These are phyloP conservation scores for Cosmia trapezina DNA, from an alignment of 2,888 invertebrate genomes.

Conservation along the genomic window DNA sequence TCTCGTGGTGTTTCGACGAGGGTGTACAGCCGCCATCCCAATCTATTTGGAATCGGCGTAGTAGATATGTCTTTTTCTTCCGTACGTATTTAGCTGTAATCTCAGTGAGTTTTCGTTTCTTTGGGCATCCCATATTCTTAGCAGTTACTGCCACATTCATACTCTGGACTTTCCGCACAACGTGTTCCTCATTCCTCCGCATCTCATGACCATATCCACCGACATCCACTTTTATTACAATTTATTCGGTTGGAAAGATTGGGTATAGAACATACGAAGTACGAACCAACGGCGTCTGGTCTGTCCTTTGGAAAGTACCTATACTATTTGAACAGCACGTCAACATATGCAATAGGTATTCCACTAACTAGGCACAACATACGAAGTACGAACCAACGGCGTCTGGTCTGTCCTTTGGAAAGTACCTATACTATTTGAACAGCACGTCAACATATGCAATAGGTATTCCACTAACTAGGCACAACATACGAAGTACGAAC, in stretches of 20 bases:
- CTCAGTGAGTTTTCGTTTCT: not conserved
- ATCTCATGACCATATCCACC: not conserved
- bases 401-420: not conserved
- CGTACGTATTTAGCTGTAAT: not conserved
- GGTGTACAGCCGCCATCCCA: too few relatives aligned
- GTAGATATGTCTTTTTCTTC: not conserved
- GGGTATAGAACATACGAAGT: not conserved
- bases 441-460: slow-evolving; percentile 7
- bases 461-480: slow-evolving; percentile 17
- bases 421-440: slow-evolving; percentile 19
- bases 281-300: not conserved
- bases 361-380: slow-evolving; percentile 21
- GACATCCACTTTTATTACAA: not conserved
- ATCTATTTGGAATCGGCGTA: not conserved
- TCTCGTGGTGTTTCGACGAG: too few relatives aligned
- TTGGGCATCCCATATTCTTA: too few relatives aligned
- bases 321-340: slow-evolving; percentile 15
- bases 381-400: not conserved
- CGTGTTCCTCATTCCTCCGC: not conserved
- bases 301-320: slow-evolving; percentile 11
- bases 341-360: slow-evolving; percentile 17
- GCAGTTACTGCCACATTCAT: not conserved
- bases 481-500: slow-evolving; percentile 4
- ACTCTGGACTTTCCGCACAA: not conserved
- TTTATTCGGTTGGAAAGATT: too few relatives aligned